These are phyloP conservation scores for Drosophila paulistorum DNA, from an alignment of 1,140 invertebrate species.

Conservation along the genomic window DNA sequence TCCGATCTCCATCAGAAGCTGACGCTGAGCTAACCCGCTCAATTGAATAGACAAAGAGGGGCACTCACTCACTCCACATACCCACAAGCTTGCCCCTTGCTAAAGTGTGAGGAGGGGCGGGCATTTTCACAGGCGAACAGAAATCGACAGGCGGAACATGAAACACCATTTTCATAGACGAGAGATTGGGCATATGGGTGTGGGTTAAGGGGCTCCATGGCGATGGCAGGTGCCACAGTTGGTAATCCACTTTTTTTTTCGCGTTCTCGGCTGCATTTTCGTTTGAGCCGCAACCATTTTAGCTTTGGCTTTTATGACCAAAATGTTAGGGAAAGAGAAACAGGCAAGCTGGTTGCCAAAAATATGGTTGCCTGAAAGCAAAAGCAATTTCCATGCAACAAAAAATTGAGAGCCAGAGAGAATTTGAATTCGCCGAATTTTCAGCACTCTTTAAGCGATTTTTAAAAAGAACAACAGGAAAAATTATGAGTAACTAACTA, in stretches of 20 bases:
- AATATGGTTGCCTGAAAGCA: slow-evolving; percentile 30
- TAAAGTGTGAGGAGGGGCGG: slow-evolving; percentile 23
- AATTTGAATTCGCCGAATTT: background rate
- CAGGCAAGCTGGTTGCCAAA: background rate
- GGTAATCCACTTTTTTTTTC: slow-evolving; percentile 52
- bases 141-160: slow-evolving; percentile 38
- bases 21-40: slow-evolving; percentile 41
- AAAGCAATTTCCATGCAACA: slow-evolving; percentile 47
- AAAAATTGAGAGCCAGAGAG: background rate
- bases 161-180: slow-evolving; percentile 20
- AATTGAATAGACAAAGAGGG: slow-evolving; percentile 56
- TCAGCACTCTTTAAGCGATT: slow-evolving; percentile 9
- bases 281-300: slow-evolving; percentile 57
- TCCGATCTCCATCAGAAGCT: slow-evolving; percentile 27
- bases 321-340: slow-evolving; percentile 21
- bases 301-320: slow-evolving; percentile 50
- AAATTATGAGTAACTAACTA: too few relatives aligned
- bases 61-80: slow-evolving; percentile 24
- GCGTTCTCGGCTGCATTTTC: slow-evolving; percentile 32
- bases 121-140: slow-evolving; percentile 47
- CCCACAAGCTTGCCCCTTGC: background rate
- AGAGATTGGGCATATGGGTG: background rate
- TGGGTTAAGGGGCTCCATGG: background rate
- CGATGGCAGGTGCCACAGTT: slow-evolving; percentile 20
- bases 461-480: slow-evolving; percentile 16